Evolutionary conservation across 30 jellyfish, hydroid and myxozoan species (phyloP).

Genomic region (Rhopilema esculentum): DNA sequence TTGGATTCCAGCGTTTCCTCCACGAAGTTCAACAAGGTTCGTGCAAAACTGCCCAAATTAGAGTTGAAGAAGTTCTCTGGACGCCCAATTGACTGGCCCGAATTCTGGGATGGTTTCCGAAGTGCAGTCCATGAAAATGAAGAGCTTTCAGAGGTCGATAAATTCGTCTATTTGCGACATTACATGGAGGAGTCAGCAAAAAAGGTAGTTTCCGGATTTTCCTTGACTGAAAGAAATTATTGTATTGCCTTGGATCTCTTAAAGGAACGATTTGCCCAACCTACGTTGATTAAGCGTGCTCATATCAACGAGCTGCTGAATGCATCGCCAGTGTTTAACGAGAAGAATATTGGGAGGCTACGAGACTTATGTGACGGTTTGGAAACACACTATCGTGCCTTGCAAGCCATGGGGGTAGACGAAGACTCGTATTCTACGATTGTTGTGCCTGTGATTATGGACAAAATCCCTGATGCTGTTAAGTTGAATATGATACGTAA

Average conservation of each 20-base stretch:
- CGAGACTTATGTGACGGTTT: slow-evolving; percentile 14
- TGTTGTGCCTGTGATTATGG: slow-evolving; percentile 53
- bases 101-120: slow-evolving; percentile 13
- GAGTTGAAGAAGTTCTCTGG: too few species aligned
- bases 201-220: slow-evolving; percentile 18
- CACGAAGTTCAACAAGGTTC: too few species aligned
- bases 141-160: slow-evolving; percentile 4
- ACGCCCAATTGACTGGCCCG: too few species aligned
- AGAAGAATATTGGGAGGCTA: slow-evolving; percentile 7
- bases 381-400: slow-evolving; percentile 36
- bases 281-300: slow-evolving; percentile 25
- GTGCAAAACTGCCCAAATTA: too few species aligned
- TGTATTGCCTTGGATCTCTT: slow-evolving; percentile 13
- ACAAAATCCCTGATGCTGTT: slow-evolving; percentile 8
- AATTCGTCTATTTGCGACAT: slow-evolving; percentile 15
- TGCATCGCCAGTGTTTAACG: slow-evolving; percentile 31
- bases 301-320: slow-evolving; percentile 26
- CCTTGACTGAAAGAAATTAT: slow-evolving; percentile 10
- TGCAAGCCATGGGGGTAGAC: slow-evolving; percentile 31
- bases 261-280: slow-evolving; percentile 16
- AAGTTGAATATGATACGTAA: slow-evolving; percentile 22
- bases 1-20: too few species aligned
- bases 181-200: slow-evolving; percentile 32
- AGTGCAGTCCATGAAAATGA: slow-evolving; percentile 22
- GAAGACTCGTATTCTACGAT: slow-evolving; percentile 18